These are phyloP conservation scores for Characodon lateralis DNA, from an alignment of 2,797 vertebrate species.

Conservation along the genomic window DNA sequence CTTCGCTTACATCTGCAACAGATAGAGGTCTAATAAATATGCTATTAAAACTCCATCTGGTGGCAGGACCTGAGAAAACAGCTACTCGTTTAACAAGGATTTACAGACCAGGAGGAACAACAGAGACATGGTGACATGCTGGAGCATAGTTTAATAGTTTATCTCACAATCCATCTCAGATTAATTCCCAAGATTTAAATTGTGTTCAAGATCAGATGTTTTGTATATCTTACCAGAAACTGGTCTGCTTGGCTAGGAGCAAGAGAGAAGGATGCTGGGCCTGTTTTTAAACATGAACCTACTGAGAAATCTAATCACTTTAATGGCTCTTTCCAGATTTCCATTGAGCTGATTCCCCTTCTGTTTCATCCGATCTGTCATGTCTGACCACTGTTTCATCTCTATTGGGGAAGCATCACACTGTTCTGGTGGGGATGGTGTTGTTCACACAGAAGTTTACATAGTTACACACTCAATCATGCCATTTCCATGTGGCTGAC, in stretches of 20 bases:
- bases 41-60: conserved; percentile 48
- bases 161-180: background rate
- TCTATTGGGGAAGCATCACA: no score
- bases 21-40: background rate
- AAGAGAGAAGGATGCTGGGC: background rate
- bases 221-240: background rate
- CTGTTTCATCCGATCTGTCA: no score
- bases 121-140: background rate
- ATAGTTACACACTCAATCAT: no score
- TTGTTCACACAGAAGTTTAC: no score
- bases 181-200: background rate
- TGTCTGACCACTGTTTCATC: no score
- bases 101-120: background rate
- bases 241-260: background rate
- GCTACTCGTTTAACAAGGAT: background rate
- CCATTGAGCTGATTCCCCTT: no score
- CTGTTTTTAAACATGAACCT: background rate
- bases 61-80: conserved; percentile 27
- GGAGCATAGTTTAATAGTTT: background rate
- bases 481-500: no score
- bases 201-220: background rate
- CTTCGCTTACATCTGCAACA: conserved; percentile 45
- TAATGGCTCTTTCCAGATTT: background rate
- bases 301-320: no score
- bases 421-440: no score